Percentiles rank a stretch among this genome's conserved stretches.
phyloP scores from a whole-genome alignment of 2,113 vertebrate genomes.

The Albula goreensis region DNA sequence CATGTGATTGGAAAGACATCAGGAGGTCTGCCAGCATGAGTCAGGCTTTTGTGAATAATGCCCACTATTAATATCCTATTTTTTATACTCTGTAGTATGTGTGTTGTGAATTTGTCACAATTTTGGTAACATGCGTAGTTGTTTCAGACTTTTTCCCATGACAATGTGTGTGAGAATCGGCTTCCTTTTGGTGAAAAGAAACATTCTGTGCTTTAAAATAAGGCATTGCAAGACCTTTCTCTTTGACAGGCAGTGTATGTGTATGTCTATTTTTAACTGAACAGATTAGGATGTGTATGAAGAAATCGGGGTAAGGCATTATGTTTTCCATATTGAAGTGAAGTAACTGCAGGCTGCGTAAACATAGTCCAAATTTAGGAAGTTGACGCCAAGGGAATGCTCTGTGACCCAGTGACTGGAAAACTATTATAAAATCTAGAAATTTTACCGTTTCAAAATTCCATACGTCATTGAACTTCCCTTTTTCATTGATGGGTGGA shows the following conservation, averaged over 20 bases:
- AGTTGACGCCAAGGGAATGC: background rate
- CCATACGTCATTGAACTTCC: background rate
- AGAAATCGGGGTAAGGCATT: background rate
- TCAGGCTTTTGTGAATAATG: slow-evolving; percentile 4
- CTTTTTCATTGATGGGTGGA: background rate
- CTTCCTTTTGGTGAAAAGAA: background rate
- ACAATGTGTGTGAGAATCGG: background rate
- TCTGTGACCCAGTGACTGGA: background rate
- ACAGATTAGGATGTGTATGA: background rate
- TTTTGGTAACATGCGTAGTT: background rate
- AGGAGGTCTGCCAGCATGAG: slow-evolving; percentile 6
- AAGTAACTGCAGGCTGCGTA: background rate
- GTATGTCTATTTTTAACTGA: background rate
- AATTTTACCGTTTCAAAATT: background rate
- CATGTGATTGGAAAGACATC: slow-evolving; percentile 23
- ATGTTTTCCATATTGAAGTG: background rate
- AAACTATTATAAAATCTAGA: background rate
- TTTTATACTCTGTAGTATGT: background rate
- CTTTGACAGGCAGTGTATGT: background rate
- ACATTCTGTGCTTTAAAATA: background rate
- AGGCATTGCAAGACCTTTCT: background rate
- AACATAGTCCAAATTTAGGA: background rate
- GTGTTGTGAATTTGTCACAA: background rate
- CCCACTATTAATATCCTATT: background rate
- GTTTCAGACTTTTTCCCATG: background rate